These are phyloP conservation scores for Mystacides longicornis DNA, from an alignment of 2,888 invertebrate genomes.

Conservation along the genomic window DNA sequence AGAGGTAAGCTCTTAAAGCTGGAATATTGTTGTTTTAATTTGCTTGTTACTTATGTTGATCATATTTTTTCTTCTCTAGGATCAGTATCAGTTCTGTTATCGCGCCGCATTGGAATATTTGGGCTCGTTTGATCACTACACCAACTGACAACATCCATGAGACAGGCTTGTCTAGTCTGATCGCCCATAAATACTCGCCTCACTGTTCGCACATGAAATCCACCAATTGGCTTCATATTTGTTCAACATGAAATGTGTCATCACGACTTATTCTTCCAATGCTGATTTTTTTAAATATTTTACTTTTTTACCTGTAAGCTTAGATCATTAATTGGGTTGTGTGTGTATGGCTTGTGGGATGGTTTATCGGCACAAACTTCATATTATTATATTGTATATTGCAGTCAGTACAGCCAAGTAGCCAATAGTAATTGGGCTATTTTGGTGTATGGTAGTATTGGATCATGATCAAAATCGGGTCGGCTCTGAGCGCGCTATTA, in stretches of 20 bases:
- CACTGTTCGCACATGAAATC: constrained; percentile 12
- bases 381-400: too few relatives aligned
- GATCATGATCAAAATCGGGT: too few relatives aligned
- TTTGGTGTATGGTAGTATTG: too few relatives aligned
- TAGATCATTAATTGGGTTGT: too few relatives aligned
- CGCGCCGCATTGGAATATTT: constrained; percentile 97
- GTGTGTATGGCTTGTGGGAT: too few relatives aligned
- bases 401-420: too few relatives aligned
- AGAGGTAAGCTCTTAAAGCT: constrained; percentile 61
- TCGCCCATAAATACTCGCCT: constrained; percentile 8
- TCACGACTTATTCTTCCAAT: too few relatives aligned
- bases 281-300: neutral
- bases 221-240: too few relatives aligned
- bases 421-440: too few relatives aligned
- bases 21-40: neutral
- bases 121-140: constrained; percentile 95
- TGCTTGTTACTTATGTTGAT: neutral
- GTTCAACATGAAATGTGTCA: neutral
- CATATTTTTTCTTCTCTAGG: constrained; percentile 46
- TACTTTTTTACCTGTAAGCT: too few relatives aligned
- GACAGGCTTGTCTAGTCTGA: constrained; percentile 41
- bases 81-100: constrained; percentile 99
- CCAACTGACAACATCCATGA: constrained; percentile 62
- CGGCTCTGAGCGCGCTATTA: too few relatives aligned
- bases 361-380: too few relatives aligned